Conservation (phyloP, 2,113 vertebrate species). For the Synodontis membranacea region DNA sequence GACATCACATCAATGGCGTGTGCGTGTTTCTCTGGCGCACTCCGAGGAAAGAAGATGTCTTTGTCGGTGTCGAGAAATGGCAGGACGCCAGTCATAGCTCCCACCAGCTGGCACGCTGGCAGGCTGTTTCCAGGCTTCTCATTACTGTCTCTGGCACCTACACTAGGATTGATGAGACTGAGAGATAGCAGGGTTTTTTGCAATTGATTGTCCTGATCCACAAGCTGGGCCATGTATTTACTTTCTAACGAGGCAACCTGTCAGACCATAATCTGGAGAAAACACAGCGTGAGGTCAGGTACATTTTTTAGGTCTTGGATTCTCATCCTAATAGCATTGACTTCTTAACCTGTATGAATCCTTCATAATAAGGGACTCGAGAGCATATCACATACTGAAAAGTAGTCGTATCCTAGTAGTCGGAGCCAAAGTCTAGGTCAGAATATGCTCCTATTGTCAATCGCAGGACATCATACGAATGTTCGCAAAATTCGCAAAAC, state of each 20-base stretch:
- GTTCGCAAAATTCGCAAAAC: background rate
- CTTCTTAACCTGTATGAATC: constrained; percentile 3
- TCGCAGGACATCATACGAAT: background rate
- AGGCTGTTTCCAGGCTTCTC: constrained; percentile 30
- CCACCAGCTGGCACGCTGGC: constrained; percentile 47
- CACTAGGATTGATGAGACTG: constrained; percentile 14
- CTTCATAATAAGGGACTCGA: background rate
- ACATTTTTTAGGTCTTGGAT: background rate
- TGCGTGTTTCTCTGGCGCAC: constrained; percentile 12
- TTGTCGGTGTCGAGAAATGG: constrained; percentile 45
- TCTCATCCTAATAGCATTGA: constrained; percentile 1
- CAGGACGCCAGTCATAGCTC: constrained; percentile 40
- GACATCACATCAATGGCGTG: constrained; percentile 23
- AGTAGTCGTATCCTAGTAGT: background rate
- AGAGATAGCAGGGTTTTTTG: constrained; percentile 5
- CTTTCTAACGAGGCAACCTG: constrained; percentile 27
- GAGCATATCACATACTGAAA: background rate
- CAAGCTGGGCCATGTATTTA: constrained; percentile 18
- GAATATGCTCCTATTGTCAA: background rate
- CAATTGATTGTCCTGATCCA: constrained; percentile 3
- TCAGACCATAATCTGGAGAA: constrained; percentile 7
- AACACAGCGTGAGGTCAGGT: constrained; percentile 11
- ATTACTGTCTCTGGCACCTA: constrained; percentile 47
- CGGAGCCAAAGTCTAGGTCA: background rate
- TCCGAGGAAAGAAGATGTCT: constrained; percentile 39